Percentiles rank a stretch among this genome's conserved stretches.
Conservation (phyloP, 1,140 invertebrate genomes). For the Tetragonula clypearis region DNA sequence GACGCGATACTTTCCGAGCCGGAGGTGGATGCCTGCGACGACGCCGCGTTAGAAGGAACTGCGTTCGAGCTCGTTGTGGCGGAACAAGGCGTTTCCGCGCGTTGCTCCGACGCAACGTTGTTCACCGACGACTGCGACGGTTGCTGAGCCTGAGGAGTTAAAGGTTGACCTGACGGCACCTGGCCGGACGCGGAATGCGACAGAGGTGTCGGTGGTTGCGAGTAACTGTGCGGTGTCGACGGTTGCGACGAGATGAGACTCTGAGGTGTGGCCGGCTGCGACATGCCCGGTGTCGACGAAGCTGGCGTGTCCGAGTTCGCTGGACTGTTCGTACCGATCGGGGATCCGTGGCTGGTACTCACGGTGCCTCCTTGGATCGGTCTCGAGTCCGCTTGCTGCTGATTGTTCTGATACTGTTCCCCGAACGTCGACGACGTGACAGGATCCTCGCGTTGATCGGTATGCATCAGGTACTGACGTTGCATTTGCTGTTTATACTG, state of each 20-base stretch:
- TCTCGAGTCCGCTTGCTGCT: conserved; percentile 81
- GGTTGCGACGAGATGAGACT: conserved; percentile 77
- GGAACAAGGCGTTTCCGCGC: conserved; percentile 71
- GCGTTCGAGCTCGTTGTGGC: conserved; percentile 64
- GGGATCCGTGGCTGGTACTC: conserved; percentile 88
- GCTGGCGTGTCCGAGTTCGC: conserved; percentile 77
- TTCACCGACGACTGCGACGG: conserved; percentile 65
- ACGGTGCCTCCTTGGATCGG: conserved; percentile 89
- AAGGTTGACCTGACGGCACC: conserved; percentile 58
- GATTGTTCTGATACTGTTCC: conserved; percentile 81
- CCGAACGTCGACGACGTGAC: conserved; percentile 88
- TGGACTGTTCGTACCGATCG: conserved; percentile 82
- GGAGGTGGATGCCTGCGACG: conserved; percentile 65
- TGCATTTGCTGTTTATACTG: conserved; percentile 76
- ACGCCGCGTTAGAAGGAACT: conserved; percentile 69
- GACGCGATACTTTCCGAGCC: conserved; percentile 58
- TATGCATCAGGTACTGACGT: conserved; percentile 74
- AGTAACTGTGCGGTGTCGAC: conserved; percentile 77
- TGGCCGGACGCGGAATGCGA: conserved; percentile 61
- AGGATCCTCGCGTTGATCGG: conserved; percentile 85
- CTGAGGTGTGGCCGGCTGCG: conserved; percentile 77
- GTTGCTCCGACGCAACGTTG: conserved; percentile 64
- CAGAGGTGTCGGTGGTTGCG: conserved; percentile 78
- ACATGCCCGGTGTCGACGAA: conserved; percentile 72
- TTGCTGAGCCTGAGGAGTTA: conserved; percentile 66